Percentiles rank a stretch among this genome's conserved stretches.
phyloP scores from a whole-genome alignment of 2,888 invertebrate genomes.

The Nephrotoma guestfalica region DNA sequence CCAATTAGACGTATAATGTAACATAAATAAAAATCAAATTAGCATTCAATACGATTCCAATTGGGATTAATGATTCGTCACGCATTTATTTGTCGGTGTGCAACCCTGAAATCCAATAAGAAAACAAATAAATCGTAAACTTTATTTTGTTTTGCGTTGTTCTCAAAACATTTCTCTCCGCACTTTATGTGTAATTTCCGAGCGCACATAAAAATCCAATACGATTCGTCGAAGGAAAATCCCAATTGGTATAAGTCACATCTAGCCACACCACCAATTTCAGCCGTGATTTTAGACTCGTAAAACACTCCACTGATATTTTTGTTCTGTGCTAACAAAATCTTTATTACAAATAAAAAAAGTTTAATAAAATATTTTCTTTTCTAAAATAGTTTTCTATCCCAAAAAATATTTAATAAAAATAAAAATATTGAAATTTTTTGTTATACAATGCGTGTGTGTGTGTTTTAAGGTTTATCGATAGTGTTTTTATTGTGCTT shows the following conservation, averaged over 20 bases:
- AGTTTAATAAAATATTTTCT: not conserved
- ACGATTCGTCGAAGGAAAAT: not conserved
- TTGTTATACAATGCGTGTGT: not conserved
- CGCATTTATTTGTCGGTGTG: not conserved
- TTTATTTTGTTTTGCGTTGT: not conserved
- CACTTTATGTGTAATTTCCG: not conserved
- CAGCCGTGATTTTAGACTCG: not conserved
- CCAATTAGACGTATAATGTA: no score
- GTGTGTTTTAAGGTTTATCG: not conserved
- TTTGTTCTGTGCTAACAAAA: conserved; percentile 1
- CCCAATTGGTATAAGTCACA: not conserved
- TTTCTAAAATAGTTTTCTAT: not conserved
- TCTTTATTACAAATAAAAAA: not conserved
- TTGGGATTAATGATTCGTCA: no score
- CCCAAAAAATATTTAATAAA: not conserved
- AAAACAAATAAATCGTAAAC: not conserved
- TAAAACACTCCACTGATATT: conserved; percentile 2
- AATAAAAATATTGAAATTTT: not conserved
- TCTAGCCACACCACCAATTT: not conserved
- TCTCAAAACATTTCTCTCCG: not conserved
- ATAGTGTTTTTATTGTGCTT: not conserved
- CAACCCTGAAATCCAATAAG: not conserved
- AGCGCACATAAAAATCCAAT: not conserved
- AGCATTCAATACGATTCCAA: no score
- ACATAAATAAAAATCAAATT: no score